Percentiles rank a stretch among this genome's conserved stretches.
phyloP scores from a whole-genome alignment of 2,888 invertebrate genomes.

The Pseudococcus longispinus region DNA sequence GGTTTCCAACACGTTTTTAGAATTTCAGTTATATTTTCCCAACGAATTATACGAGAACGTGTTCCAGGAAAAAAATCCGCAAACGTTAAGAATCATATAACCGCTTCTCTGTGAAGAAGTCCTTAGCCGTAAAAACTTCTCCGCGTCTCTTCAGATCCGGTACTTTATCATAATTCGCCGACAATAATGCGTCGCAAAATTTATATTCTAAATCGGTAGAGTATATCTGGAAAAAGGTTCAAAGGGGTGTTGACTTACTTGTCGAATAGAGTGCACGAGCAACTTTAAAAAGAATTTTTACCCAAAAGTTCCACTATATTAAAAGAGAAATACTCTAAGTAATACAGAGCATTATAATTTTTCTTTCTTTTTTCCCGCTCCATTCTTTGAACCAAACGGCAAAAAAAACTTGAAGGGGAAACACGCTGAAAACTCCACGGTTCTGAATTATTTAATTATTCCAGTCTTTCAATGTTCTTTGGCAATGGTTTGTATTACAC shows the following conservation, averaged over 20 bases:
- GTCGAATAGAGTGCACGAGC: background rate
- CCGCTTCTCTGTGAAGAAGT: background rate
- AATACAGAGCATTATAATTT: constrained; percentile 22
- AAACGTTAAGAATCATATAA: background rate
- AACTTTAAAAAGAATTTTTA: constrained; percentile 18
- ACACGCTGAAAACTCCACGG: constrained; percentile 4
- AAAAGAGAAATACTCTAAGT: constrained; percentile 30
- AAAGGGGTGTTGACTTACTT: constrained; percentile 36
- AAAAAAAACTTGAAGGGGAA: constrained; percentile 25
- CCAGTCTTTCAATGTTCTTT: constrained; percentile 33
- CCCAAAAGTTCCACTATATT: constrained; percentile 14
- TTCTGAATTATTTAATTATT: constrained; percentile 44
- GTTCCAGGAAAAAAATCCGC: background rate
- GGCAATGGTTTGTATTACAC: constrained; percentile 20
- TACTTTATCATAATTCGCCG: constrained; percentile 26
- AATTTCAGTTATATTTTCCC: background rate
- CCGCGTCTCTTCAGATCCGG: constrained; percentile 8
- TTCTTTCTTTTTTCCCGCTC: background rate
- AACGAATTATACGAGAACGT: background rate
- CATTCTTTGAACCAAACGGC: background rate
- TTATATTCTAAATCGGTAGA: constrained; percentile 21
- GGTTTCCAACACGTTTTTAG: background rate
- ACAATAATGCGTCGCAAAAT: constrained; percentile 26
- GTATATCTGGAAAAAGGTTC: constrained; percentile 12
- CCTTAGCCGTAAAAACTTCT: background rate